Percentiles rank a stretch among this genome's conserved stretches.
Evolutionary conservation across 2,888 invertebrate species (phyloP).

Genomic region (Pollenia amentaria): DNA sequence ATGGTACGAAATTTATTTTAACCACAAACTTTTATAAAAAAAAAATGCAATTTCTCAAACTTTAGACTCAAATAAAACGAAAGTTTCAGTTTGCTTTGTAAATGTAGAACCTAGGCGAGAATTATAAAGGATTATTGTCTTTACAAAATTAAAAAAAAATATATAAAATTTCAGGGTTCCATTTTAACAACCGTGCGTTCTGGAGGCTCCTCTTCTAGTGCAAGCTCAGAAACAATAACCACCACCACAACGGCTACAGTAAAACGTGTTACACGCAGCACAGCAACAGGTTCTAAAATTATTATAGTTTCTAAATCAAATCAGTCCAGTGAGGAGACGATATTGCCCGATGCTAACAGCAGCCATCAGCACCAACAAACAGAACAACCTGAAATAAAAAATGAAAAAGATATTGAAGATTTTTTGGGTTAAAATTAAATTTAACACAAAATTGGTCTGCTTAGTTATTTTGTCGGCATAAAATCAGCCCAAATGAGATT

Average conservation of each 20-base stretch:
- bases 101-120: no score
- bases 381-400: constrained; percentile 73
- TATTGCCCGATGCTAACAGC: constrained; percentile 61
- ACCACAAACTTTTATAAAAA: no score
- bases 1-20: no score
- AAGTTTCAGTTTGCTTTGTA: no score
- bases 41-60: no score
- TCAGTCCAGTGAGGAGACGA: constrained; percentile 66
- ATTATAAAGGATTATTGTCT: background rate
- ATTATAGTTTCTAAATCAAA: constrained; percentile 69
- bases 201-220: constrained; percentile 28
- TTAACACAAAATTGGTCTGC: background rate
- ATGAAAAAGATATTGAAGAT: constrained; percentile 73
- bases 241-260: constrained; percentile 65
- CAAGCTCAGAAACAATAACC: constrained; percentile 60
- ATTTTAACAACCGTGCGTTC: constrained; percentile 63
- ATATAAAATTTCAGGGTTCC: constrained; percentile 34
- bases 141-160: background rate
- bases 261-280: constrained; percentile 68
- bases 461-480: background rate
- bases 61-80: no score
- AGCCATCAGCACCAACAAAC: constrained; percentile 21
- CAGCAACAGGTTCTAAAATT: constrained; percentile 69
- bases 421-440: constrained; percentile 66
- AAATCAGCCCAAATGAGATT: background rate